Base-by-base conservation (phyloP, 2,113 vertebrate species). In the Microtus oregoni region DNA sequence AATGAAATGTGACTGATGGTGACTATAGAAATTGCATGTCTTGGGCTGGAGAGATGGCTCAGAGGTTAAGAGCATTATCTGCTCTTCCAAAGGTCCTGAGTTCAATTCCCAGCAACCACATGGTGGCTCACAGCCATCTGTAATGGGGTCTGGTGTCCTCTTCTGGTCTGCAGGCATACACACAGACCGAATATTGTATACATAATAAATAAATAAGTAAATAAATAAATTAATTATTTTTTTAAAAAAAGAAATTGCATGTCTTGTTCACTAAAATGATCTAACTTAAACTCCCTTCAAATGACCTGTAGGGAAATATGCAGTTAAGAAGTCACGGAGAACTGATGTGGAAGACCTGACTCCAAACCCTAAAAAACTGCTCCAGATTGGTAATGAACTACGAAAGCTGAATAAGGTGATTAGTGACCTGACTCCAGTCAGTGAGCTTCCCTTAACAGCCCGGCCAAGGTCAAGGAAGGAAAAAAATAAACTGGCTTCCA, bases 331-430 rank as follows among this genome's bases (percentile, higher is more conserved):
- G 95, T 99, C 99, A 20, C 99, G 99, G 52, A 99, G 99, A 96
- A 99, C 99, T 4, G 99, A 99, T 85, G 99, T 99, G 73, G 99
- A 99, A 98, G 99, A 99, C 97, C 98, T 99, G 95, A 99, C 99
- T 96, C 99, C 99, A 73, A 99, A 99, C 95, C 99, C 99, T 50
- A 99, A 99, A 76, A 99, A 99, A 93, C 99, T 99, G 20, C 98
- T 99, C 55, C 99, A 99, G 98, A 99, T 99, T 61, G 99, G 99
- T 89, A 99, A 99, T 0, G 99, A 99, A 92, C 98, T 99, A 19
- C 99, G 99, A 86, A 99, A 99, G 95, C 98, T 99, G 65, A 99
- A 99, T 98, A 99, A 99, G 98, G 99, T 99, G 97, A 99, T 99
- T 97, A 99, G 99, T 87, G 99, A 99, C 98, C 98, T 99, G 98